Evolutionary conservation across 2,113 vertebrate species (phyloP).

Genomic region (Zingel zingel): DNA sequence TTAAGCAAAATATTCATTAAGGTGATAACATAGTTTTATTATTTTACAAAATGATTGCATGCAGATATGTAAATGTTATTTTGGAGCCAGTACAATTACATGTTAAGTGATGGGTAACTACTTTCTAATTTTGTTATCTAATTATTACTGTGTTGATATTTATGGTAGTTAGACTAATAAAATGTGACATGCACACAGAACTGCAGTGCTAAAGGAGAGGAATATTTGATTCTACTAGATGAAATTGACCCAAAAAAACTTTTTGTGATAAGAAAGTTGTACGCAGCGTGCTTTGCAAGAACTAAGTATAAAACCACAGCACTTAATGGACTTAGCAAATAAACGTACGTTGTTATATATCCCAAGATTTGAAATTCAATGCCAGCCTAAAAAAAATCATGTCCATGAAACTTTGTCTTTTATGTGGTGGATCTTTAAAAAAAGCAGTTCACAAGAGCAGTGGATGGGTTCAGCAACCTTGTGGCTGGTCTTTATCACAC

Average conservation of each 20-base stretch:
- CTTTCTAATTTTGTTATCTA: not conserved
- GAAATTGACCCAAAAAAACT: not conserved
- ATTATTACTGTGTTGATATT: constrained; percentile 12
- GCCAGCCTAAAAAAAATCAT: not conserved
- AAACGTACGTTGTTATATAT: not conserved
- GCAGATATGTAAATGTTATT: not conserved
- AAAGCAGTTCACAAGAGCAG: constrained; percentile 39
- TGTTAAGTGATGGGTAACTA: not conserved
- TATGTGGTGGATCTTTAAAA: not conserved
- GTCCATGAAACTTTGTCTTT: not conserved
- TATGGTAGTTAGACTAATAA: not conserved
- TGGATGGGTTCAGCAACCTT: constrained; percentile 64
- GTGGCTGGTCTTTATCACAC: constrained; percentile 64
- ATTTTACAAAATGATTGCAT: not conserved
- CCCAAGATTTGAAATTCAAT: not conserved
- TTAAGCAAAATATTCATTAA: not conserved
- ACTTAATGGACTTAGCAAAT: not conserved
- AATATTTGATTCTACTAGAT: not conserved
- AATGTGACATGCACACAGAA: not conserved
- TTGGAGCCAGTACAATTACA: not conserved
- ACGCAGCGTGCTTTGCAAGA: not conserved
- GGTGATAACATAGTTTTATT: not conserved
- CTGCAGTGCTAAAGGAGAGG: not conserved
- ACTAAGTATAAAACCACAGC: not conserved
- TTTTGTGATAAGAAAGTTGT: not conserved